Evolutionary conservation across 2,888 invertebrate species (phyloP).

Genomic region (Hypolimnas misippus): DNA sequence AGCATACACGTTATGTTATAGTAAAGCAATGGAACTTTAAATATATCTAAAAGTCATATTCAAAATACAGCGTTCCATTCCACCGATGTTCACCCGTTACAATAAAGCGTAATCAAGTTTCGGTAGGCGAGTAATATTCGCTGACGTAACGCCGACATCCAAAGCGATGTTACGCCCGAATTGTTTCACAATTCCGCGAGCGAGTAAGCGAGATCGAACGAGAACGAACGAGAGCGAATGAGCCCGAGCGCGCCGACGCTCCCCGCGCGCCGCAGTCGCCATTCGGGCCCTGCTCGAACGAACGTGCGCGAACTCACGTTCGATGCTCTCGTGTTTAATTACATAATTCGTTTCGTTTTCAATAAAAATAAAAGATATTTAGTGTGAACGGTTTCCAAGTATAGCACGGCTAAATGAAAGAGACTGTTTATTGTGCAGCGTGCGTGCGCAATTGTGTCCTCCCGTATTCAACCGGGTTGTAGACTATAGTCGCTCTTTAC

Average conservation of each 20-base stretch:
- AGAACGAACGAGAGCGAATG: conserved; percentile 47
- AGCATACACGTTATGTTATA: background rate
- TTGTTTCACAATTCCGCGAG: conserved; percentile 2
- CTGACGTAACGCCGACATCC: background rate
- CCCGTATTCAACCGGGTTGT: background rate
- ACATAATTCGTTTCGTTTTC: background rate
- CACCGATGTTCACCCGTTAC: background rate
- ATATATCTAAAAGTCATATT: background rate
- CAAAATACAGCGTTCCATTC: too few relatives aligned
- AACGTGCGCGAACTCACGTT: conserved; percentile 53
- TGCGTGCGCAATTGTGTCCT: background rate
- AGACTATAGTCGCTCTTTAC: conserved; percentile 8
- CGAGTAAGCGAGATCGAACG: conserved; percentile 51
- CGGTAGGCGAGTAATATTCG: conserved; percentile 1
- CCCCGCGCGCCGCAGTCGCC: conserved; percentile 54
- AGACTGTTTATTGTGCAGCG: background rate
- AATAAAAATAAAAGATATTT: conserved; percentile 1
- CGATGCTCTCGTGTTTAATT: conserved; percentile 35
- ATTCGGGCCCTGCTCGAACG: conserved; percentile 50
- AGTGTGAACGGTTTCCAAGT: background rate
- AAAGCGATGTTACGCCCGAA: conserved; percentile 14
- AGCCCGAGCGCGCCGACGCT: conserved; percentile 43
- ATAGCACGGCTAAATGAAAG: conserved; percentile 1
- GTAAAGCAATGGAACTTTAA: background rate
- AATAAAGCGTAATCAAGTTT: conserved; percentile 2